Percentiles rank a stretch among this genome's conserved stretches.
phyloP scores from a whole-genome alignment of 2,888 invertebrate species.

The Rhagonycha fulva region DNA sequence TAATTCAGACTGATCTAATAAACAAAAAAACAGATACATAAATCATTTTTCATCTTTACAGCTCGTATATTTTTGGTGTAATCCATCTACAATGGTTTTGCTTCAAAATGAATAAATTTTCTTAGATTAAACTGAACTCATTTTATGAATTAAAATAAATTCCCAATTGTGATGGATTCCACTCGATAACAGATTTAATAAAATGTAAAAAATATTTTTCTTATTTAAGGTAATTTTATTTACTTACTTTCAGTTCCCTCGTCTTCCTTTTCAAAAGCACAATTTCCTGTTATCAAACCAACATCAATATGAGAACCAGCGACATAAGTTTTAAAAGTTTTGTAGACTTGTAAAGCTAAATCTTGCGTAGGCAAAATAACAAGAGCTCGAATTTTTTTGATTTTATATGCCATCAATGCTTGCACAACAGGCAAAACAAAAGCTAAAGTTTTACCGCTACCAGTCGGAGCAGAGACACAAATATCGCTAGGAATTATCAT shows the following conservation, averaged over 20 bases:
- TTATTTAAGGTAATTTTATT: not conserved
- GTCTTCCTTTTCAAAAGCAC: constrained; percentile 68
- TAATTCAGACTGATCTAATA: not conserved
- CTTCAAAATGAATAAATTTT: no score
- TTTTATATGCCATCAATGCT: constrained; percentile 51
- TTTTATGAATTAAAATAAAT: not conserved
- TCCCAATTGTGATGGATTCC: not conserved
- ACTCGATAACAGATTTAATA: no score
- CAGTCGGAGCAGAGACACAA: constrained; percentile 96
- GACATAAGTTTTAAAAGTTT: constrained; percentile 77
- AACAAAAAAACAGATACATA: not conserved
- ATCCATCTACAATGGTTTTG: no score
- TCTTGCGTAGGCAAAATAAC: constrained; percentile 94
- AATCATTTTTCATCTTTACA: no score
- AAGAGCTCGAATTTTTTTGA: constrained; percentile 73
- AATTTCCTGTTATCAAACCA: constrained; percentile 70
- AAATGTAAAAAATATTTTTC: no score
- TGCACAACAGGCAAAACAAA: constrained; percentile 92
- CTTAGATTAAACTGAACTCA: no score
- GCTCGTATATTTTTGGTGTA: no score
- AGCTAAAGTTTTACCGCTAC: constrained; percentile 95
- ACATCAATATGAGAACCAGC: constrained; percentile 71
- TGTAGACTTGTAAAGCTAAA: constrained; percentile 85
- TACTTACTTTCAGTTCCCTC: constrained; percentile 57
- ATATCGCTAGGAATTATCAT: constrained; percentile 82